A percentile compares a stretch with the other conserved stretches of the same genome.
These are phyloP conservation scores for Esox masquinongy DNA, from an alignment of 2,797 vertebrate species.

Conservation along the genomic window DNA sequence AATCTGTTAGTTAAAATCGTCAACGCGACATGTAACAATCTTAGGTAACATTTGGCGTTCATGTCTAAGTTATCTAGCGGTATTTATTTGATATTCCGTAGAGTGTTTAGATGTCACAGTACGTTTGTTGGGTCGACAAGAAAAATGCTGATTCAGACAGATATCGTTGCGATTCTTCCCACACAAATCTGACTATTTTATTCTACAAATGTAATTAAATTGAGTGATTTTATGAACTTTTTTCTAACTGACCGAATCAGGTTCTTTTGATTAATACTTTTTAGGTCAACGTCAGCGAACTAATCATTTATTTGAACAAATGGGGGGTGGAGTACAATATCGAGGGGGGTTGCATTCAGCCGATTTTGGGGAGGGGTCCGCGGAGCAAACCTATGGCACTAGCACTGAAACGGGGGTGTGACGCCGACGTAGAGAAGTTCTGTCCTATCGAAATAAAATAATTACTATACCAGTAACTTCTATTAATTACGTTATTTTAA, in stretches of 20 bases:
- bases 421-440: slow-evolving; percentile 37
- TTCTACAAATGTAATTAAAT: not conserved
- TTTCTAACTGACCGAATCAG: not conserved
- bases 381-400: not conserved
- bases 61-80: not conserved
- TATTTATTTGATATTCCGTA: not conserved
- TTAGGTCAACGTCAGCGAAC: too few species aligned
- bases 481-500: not conserved
- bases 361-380: slow-evolving; percentile 5
- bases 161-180: not conserved
- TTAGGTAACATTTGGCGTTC: not conserved
- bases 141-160: slow-evolving; percentile 20
- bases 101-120: not conserved
- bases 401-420: slow-evolving; percentile 49
- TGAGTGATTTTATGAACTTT: not conserved
- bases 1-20: not conserved
- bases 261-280: not conserved
- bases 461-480: not conserved
- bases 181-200: not conserved
- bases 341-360: slow-evolving; percentile 40
- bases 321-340: slow-evolving; percentile 47
- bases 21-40: not conserved
- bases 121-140: not conserved
- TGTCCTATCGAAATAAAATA: slow-evolving; percentile 35
- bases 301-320: not conserved